Evolutionary conservation across 2,888 invertebrate genomes (phyloP), one percentile per base, ranked within the genome.

Genomic region (Drosophila prolongata): DNA sequence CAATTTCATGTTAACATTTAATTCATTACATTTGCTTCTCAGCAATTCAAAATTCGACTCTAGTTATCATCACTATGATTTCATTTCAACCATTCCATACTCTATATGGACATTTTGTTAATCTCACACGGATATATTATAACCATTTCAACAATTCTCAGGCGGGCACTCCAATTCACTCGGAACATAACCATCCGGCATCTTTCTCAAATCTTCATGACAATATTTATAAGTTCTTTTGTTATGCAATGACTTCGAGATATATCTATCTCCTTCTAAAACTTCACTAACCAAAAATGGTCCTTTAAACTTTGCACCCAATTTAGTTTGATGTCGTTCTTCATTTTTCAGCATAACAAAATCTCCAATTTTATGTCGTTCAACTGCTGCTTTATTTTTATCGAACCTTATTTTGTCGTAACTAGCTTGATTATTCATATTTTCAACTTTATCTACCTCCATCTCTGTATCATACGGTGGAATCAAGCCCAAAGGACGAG

Each of bases 201-300:
- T 61, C 60, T 54, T 61, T 55, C 60, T 54, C 46, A 54, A 61
- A 61, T 54, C 47, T 61, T 61, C 46, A 61, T 54, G 60, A 19
- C 46, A 54, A 61, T 61, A 61, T 47, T 54, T 53, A 52, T 52
- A 54, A 34, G 46, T 46, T 40, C 53, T 61, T 19, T 61, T 40
- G 47, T 61, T 61, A 47, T 54, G 58, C 49, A 58, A 58, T 49
- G 54, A 54, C 19, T 40, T 54, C 16, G 1, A 16, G 16, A 16
- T 16, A 16, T 16, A 16, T 16, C 16, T 16, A 16, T 16, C 16
- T 16, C 53, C 53, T 46, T 53, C 53, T 34, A 60, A 30, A 38
- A 53, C 60, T 54, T 40, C 40, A 16, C 54, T 43, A 24, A 40
- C 24, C 24, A 30, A 54, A 54, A 54, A 54, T 27, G 47, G 40